Evolutionary conservation across 2,113 vertebrate genomes (phyloP).

Genomic region (Ascaphus truei): DNA sequence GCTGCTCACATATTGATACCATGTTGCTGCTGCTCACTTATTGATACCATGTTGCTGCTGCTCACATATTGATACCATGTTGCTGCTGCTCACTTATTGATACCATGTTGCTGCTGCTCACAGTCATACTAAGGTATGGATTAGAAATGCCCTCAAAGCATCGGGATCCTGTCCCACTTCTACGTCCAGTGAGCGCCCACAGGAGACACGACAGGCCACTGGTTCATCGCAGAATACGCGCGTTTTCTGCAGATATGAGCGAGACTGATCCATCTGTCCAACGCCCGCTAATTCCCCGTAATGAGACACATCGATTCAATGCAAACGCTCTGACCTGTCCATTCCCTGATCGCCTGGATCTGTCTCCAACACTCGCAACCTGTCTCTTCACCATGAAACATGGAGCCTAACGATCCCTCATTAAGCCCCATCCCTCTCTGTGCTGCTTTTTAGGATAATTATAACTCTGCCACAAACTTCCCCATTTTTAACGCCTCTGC

Average conservation of each 20-base stretch:
- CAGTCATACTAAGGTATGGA: too few relatives aligned
- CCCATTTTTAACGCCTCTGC: neutral
- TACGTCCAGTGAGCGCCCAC: too few relatives aligned
- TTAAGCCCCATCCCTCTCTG: neutral
- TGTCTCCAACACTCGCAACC: constrained; percentile 1
- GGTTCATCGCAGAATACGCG: neutral
- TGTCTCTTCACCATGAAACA: constrained; percentile 20
- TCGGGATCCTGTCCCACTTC: too few relatives aligned
- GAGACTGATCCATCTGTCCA: constrained; percentile 16
- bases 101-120: too few relatives aligned
- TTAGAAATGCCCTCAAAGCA: too few relatives aligned
- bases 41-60: too few relatives aligned
- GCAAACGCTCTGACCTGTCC: constrained; percentile 25
- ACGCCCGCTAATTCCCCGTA: constrained; percentile 7
- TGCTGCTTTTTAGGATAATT: neutral
- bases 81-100: too few relatives aligned
- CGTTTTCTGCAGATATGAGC: constrained; percentile 9
- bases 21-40: too few relatives aligned
- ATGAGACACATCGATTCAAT: constrained; percentile 34
- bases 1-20: too few relatives aligned
- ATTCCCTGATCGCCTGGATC: neutral
- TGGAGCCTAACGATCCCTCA: constrained; percentile 12
- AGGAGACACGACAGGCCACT: neutral
- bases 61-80: too few relatives aligned
- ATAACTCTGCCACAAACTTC: neutral